Evolutionary conservation across 2,888 invertebrate species (phyloP), one percentile per base, ranked within the genome.

Genomic region (Athalia circularis): DNA sequence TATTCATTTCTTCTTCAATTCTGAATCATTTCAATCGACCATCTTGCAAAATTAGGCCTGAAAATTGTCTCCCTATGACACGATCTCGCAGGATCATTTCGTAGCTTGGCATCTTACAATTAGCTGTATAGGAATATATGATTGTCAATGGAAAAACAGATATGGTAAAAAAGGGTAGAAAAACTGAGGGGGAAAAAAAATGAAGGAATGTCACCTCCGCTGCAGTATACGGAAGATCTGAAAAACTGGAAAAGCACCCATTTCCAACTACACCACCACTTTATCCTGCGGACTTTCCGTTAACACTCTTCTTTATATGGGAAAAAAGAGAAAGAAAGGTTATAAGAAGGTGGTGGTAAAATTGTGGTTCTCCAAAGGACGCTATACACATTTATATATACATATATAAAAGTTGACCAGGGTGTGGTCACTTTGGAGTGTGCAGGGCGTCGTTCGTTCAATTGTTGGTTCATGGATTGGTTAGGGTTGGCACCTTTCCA

Each of bases 61-160:
- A 29, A 29, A 29, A 29, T n/a, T n/a, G n/a, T n/a, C n/a, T n/a
- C n/a, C n/a, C n/a, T 29, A 29, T 29, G 29, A 29, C 29, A 29
- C 29, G 2, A 29, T 29, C 29, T 29, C 29, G 29, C 29, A 29
- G 29, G 29, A 29, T 29, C 2, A 29, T 29, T 29, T 47, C 74
- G 61, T 15, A 74, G 74, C 54, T 48, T 45, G 74, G 48, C n/a
- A 13, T 59, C 48, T 61, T 48, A 9, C 47, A 74, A 61, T 59
- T 45, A 61, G 29, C 48, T 70, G 9, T 45, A 54, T 52, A 7
- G n/a, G 43, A 8, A 54, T 8, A 6, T 7, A 54, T 29, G 29
- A 43, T 70, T 29, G 54, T n/a, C 54, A 67, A 47, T 8, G 59
- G 15, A 47, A 61, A 48, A 7, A 9, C 4, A 15, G 9, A 43